Conservation (phyloP, 1,140 invertebrate species). For the Colletes gigas region DNA sequence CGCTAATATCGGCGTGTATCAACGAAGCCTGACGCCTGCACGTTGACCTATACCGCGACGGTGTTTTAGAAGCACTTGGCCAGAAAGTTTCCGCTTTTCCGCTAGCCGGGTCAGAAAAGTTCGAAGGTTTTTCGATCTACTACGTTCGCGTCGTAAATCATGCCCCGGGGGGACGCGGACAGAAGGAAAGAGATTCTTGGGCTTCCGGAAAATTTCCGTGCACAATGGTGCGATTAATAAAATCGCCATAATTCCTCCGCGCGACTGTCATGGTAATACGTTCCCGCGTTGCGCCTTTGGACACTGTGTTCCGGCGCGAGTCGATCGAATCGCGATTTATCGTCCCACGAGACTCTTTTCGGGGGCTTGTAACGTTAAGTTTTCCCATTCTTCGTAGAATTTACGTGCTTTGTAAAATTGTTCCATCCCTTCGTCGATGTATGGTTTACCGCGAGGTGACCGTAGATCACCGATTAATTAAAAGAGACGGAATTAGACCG, state of each 20-base stretch:
- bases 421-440: no score
- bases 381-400: neutral
- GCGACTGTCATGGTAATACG: no score
- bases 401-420: no score
- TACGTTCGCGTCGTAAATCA: neutral
- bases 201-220: neutral
- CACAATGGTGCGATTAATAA: neutral
- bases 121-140: neutral
- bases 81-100: neutral
- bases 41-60: neutral
- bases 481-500: neutral
- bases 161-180: neutral
- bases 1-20: constrained; percentile 1
- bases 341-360: no score
- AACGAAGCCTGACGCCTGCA: neutral
- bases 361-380: no score
- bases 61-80: neutral
- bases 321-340: no score
- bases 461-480: neutral
- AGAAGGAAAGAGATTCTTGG: neutral
- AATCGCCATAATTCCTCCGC: neutral
- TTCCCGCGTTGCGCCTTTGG: no score
- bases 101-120: neutral
- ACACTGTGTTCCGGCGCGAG: no score
- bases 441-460: neutral